Conservation (phyloP, 2,888 invertebrate species). For the Pyrocoelia pectoralis region DNA sequence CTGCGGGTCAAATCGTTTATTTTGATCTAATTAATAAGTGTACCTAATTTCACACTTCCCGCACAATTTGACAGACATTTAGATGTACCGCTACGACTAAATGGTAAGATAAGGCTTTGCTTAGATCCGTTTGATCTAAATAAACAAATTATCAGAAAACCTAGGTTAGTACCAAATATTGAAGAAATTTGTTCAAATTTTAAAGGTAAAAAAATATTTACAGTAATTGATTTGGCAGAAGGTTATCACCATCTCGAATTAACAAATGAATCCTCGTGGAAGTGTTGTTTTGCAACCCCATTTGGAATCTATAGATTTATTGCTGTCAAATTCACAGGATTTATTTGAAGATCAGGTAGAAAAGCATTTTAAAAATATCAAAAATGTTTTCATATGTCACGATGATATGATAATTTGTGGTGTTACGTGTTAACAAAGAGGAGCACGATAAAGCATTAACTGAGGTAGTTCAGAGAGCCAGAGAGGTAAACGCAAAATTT, state of each 20-base stretch:
- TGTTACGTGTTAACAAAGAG: slow-evolving; percentile 16
- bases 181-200: slow-evolving; percentile 16
- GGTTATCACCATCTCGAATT: slow-evolving; percentile 37
- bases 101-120: slow-evolving; percentile 18
- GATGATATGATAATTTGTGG: slow-evolving; percentile 34
- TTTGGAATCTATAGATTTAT: too few relatives aligned
- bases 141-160: too few relatives aligned
- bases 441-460: too few relatives aligned
- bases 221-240: slow-evolving; percentile 32
- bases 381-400: slow-evolving; percentile 22
- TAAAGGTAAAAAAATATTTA: too few relatives aligned
- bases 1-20: too few relatives aligned
- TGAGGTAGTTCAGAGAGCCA: slow-evolving; percentile 29
- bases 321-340: slow-evolving; percentile 38
- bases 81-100: too few relatives aligned
- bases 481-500: slow-evolving; percentile 31
- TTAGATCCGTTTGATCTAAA: not conserved
- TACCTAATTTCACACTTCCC: too few relatives aligned
- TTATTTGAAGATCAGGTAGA: slow-evolving; percentile 36
- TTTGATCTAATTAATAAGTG: too few relatives aligned
- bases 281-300: slow-evolving; percentile 29
- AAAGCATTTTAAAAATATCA: slow-evolving; percentile 27
- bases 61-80: too few relatives aligned
- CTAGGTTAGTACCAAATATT: slow-evolving; percentile 13
- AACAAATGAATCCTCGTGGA: slow-evolving; percentile 35